These are phyloP conservation scores for Hirudo medicinalis DNA, from an alignment of 1,140 invertebrate genomes.

Conservation along the genomic window DNA sequence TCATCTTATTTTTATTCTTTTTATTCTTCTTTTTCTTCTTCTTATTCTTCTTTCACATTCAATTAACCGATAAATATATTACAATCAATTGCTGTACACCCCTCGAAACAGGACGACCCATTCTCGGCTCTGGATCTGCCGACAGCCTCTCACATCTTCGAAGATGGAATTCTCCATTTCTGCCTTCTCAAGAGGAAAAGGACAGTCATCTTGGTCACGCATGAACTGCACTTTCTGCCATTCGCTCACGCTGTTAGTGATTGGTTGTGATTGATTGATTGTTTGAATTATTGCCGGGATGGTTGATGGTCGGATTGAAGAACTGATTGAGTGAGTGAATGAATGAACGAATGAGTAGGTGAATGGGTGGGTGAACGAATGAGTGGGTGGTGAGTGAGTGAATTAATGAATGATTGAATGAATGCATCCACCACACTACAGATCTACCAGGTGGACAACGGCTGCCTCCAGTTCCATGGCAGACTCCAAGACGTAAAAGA, in stretches of 20 bases:
- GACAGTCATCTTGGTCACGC: conserved; percentile 64
- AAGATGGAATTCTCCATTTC: conserved; percentile 55
- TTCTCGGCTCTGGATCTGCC: conserved; percentile 87
- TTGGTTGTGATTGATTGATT: too few species aligned
- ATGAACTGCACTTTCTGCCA: conserved; percentile 56
- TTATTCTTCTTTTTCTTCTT: too few species aligned
- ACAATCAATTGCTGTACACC: conserved; percentile 33
- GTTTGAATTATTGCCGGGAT: too few species aligned
- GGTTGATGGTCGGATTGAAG: too few species aligned
- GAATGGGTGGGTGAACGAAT: too few species aligned
- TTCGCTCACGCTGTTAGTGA: conserved; percentile 48
- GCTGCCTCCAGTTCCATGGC: conserved; percentile 44
- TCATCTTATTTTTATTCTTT: too few species aligned
- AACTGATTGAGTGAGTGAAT: too few species aligned
- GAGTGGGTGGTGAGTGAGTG: too few species aligned
- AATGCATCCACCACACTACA: conserved; percentile 23
- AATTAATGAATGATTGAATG: too few species aligned
- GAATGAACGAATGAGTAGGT: too few species aligned
- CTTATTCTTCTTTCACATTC: too few species aligned
- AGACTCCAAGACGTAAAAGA: conserved; percentile 49
- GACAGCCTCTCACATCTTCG: conserved; percentile 89
- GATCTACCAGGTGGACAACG: conserved; percentile 43
- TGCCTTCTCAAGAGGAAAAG: conserved; percentile 44
- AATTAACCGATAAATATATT: background rate
- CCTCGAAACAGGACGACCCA: conserved; percentile 83